Base-by-base conservation (phyloP, 2,797 vertebrate genomes). In the Meriones psammophilus region DNA sequence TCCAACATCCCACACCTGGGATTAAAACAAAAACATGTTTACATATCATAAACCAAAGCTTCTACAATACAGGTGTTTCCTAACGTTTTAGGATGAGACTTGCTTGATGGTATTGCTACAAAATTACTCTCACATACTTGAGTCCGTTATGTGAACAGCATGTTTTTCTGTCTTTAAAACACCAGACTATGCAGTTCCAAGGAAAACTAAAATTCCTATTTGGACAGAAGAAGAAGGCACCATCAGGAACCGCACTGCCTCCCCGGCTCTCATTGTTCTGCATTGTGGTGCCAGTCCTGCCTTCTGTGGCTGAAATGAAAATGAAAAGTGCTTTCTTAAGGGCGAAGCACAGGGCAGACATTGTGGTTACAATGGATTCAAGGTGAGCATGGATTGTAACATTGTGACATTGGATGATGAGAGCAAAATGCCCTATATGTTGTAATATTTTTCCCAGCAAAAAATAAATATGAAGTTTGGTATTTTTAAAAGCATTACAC, bases 151-250 rank as follows among this genome's bases (percentile, higher is more conserved):
- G 28, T 62, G 68, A 69, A 42, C 18, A 60, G 9, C n/a, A 64
- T n/a, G 39, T 12, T 7, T 93, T 94, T 88, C 92, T 98, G 89
- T 96, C 93, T 95, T 39, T 92, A 28, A 2, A 71, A 58, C 62
- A 8, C 26, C 98, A 99, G 99, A 99, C 99, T 0, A 99, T 99
- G 99, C 99, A 99, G 98, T 99, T 99, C 98, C 99, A 99, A 98
- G 99, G 99, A 36, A 99, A 99, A 92, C 96, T 99, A 20, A 99
- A 99, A 97, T 99, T 99, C 97, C 99, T 99, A 94, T 98, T 99
- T 0, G 99, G 99, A 42, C 99, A 99, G 98, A 99, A 99, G 95
- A 99, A 99, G 98, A 99, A 99, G 97, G 98, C 98, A 0, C 97
- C 98, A 0, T 99, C 99, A 0, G 99, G 99, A 71, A 97, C 98